Conservation (phyloP, 2,797 vertebrate species). For the Falco biarmicus region DNA sequence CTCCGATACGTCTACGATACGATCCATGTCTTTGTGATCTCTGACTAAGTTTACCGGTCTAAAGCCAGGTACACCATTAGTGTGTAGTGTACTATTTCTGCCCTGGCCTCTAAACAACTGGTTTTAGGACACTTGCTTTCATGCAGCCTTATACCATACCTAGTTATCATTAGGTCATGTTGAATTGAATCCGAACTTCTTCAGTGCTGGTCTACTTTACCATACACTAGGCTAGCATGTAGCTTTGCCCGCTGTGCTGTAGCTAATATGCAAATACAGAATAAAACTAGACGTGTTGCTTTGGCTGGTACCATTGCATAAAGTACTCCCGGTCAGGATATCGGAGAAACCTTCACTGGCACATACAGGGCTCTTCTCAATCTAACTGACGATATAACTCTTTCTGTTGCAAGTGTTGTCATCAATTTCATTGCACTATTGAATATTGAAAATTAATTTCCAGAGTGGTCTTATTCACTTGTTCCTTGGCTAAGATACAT, state of each 20-base stretch:
- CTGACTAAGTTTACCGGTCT: background rate
- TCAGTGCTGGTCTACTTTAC: background rate
- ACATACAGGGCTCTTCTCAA: background rate
- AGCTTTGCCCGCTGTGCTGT: background rate
- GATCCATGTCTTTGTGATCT: background rate
- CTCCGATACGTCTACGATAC: background rate
- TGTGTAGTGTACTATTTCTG: background rate
- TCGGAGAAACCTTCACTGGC: background rate
- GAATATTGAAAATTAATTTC: conserved; percentile 8
- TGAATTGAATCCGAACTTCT: background rate
- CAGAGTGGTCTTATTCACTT: background rate
- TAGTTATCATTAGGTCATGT: background rate
- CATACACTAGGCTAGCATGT: background rate
- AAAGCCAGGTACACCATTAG: background rate
- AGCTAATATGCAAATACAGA: background rate
- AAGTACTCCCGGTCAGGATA: background rate
- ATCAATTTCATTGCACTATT: background rate
- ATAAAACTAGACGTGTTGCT: background rate
- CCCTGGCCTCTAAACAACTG: background rate
- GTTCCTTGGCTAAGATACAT: background rate
- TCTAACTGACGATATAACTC: background rate
- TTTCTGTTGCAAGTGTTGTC: background rate
- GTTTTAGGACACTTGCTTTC: background rate
- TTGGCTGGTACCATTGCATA: background rate
- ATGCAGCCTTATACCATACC: background rate